Conservation (phyloP, 2,113 vertebrate genomes). For the Pycnonotus jocosus region DNA sequence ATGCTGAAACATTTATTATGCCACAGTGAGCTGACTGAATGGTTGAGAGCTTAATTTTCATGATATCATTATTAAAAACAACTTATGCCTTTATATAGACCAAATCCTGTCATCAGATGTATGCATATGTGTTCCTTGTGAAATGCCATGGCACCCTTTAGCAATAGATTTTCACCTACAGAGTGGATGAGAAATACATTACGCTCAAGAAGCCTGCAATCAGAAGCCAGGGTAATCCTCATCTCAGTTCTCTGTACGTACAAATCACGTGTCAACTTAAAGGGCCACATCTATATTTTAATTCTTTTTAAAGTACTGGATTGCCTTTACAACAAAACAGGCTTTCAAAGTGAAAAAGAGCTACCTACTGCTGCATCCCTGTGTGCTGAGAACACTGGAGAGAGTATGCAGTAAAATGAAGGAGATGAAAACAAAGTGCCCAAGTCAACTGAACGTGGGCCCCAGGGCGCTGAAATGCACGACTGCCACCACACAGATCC, state of each 20-base stretch:
- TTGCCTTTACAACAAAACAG: neutral
- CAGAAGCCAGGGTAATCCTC: constrained; percentile 4
- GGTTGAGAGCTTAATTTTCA: neutral
- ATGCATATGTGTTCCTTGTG: neutral
- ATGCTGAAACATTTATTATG: neutral
- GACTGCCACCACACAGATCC: neutral
- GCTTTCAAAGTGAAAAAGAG: neutral
- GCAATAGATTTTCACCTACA: neutral
- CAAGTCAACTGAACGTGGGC: neutral
- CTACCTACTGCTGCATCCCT: neutral
- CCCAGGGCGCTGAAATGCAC: neutral
- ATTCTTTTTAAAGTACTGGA: neutral
- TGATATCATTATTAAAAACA: neutral
- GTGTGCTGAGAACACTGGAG: neutral
- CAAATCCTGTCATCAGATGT: neutral
- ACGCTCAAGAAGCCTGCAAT: constrained; percentile 24
- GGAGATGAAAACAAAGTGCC: neutral
- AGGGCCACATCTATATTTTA: neutral
- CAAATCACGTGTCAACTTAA: neutral
- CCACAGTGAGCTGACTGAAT: neutral
- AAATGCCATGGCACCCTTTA: neutral
- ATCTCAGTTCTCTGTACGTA: neutral
- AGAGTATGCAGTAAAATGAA: neutral
- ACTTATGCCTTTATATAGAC: neutral
- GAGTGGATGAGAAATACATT: neutral